Conservation (phyloP, 2,888 invertebrate genomes). For the Zootermopsis nevadensis region DNA sequence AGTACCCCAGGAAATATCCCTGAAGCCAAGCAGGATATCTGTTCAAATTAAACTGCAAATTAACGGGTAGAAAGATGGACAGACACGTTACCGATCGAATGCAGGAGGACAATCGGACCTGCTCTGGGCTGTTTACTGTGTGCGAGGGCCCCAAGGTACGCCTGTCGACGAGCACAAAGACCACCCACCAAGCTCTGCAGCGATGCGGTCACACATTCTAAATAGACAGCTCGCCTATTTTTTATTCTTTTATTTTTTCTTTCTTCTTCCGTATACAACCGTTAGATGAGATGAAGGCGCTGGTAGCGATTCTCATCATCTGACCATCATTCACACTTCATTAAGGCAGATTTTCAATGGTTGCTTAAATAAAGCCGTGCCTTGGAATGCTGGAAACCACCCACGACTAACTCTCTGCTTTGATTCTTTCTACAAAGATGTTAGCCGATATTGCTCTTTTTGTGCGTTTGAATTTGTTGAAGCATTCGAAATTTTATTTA, state of each 20-base stretch:
- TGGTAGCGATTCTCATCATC: constrained; percentile 36
- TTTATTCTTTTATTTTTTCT: not conserved
- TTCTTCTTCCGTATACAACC: constrained; percentile 21
- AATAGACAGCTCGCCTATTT: constrained; percentile 34
- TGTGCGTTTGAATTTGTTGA: not conserved
- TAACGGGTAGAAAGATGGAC: too few relatives aligned
- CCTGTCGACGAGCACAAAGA: constrained; percentile 29
- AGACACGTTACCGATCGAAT: not conserved
- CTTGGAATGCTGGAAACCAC: constrained; percentile 37
- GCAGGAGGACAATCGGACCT: not conserved
- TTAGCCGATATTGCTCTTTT: not conserved
- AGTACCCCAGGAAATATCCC: too few relatives aligned
- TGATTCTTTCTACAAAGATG: not conserved
- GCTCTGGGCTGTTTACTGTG: not conserved
- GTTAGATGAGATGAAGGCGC: not conserved
- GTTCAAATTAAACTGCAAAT: too few relatives aligned
- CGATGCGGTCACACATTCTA: constrained; percentile 40
- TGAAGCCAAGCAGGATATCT: too few relatives aligned
- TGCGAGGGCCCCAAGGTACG: not conserved
- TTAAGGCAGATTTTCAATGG: constrained; percentile 44
- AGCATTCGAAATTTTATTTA: not conserved
- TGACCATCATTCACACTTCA: constrained; percentile 49
- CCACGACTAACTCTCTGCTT: constrained; percentile 25
- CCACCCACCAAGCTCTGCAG: constrained; percentile 24
- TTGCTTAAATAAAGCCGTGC: constrained; percentile 22